phyloP scores from a whole-genome alignment of 1,140 invertebrate genomes.

The Sinonovacula constricta region DNA sequence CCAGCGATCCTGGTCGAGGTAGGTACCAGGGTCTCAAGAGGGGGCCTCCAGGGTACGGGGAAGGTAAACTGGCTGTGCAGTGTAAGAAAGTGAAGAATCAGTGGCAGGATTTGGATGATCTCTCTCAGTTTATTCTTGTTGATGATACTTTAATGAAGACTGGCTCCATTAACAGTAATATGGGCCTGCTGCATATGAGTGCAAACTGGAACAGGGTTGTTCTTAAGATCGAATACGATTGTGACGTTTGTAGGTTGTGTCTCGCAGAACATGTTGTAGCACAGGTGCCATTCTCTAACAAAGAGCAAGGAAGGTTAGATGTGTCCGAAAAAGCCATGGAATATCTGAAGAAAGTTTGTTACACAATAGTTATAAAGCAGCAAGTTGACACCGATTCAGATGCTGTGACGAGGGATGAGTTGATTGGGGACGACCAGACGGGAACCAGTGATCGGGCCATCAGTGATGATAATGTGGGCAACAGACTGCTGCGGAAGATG shows the following conservation, averaged over 20 bases:
- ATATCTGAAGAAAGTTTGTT: slow-evolving; percentile 63
- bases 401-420: slow-evolving; percentile 62
- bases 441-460: slow-evolving; percentile 58
- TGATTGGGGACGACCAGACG: slow-evolving; percentile 80
- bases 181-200: slow-evolving; percentile 40
- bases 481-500: slow-evolving; percentile 88
- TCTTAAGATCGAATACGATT: slow-evolving; percentile 43
- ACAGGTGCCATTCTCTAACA: slow-evolving; percentile 43
- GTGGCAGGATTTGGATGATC: slow-evolving; percentile 27
- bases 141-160: neutral
- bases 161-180: neutral
- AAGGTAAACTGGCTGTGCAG: no score
- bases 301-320: slow-evolving; percentile 55
- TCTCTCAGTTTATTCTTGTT: slow-evolving; percentile 45
- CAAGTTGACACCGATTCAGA: slow-evolving; percentile 74
- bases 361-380: slow-evolving; percentile 81
- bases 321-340: slow-evolving; percentile 61
- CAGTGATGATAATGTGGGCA: slow-evolving; percentile 82
- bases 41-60: no score
- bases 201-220: slow-evolving; percentile 49
- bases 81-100: neutral
- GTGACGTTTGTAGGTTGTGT: slow-evolving; percentile 54
- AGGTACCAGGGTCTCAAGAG: no score
- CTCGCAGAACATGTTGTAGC: slow-evolving; percentile 53
- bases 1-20: no score